Evolutionary conservation across 2,888 invertebrate genomes (phyloP).

Genomic region (Torymus aiolomorphi): DNA sequence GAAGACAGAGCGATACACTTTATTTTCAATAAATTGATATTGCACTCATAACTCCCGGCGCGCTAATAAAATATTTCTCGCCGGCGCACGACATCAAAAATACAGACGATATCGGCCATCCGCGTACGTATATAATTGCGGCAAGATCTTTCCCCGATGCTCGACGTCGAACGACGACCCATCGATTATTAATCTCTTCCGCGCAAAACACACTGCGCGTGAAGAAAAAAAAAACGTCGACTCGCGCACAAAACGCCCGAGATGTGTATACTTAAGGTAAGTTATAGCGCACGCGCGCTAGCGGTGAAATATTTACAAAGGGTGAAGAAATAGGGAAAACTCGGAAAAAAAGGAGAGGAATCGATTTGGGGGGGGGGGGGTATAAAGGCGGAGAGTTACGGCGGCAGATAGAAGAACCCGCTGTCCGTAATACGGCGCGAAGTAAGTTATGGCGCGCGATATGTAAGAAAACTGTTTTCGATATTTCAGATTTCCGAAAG

Average conservation of each 20-base stretch:
- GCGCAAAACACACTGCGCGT: background rate
- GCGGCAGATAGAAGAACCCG: conserved; percentile 27
- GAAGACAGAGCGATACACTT: too few relatives aligned
- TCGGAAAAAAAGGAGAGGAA: conserved; percentile 2
- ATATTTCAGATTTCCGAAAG: conserved; percentile 54
- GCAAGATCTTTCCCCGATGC: conserved; percentile 31
- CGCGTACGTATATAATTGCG: background rate
- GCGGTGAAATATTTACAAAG: conserved; percentile 54
- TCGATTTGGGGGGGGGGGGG: conserved; percentile 14
- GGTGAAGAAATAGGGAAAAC: conserved; percentile 50
- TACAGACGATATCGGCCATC: too few relatives aligned
- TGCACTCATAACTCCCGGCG: too few relatives aligned
- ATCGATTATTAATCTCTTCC: conserved; percentile 44
- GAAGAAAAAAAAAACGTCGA: conserved; percentile 15
- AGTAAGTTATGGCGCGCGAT: conserved; percentile 54
- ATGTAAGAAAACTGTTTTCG: conserved; percentile 54
- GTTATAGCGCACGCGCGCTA: conserved; percentile 23
- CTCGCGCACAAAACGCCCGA: conserved; percentile 8
- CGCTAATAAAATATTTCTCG: too few relatives aligned
- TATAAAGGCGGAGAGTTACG: conserved; percentile 38
- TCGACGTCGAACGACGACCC: conserved; percentile 1
- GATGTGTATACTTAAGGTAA: conserved; percentile 15
- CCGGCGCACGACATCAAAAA: too few relatives aligned
- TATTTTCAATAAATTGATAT: too few relatives aligned
- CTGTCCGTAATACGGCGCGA: conserved; percentile 44